Evolutionary conservation across 2,888 invertebrate genomes (phyloP).

Genomic region (Dolomedes plantarius): DNA sequence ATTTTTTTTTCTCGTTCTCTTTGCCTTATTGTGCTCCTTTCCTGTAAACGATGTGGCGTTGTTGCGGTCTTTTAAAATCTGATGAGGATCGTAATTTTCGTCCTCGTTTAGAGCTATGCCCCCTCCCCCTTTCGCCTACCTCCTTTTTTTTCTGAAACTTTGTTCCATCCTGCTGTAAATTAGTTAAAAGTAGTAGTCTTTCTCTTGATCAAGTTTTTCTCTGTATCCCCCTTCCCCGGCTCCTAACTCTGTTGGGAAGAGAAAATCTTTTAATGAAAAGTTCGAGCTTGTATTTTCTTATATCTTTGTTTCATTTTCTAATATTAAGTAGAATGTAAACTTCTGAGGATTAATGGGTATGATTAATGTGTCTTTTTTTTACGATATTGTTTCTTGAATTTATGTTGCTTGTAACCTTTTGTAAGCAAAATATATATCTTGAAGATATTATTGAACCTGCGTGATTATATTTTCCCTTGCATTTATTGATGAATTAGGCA

Average conservation of each 20-base stretch:
- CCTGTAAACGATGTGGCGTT: conserved; percentile 47
- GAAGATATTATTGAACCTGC: no score
- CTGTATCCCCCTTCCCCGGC: neutral
- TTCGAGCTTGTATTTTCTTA: neutral
- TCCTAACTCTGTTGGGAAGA: neutral
- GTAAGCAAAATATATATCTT: no score
- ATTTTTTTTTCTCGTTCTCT: conserved; percentile 45
- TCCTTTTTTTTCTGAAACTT: conserved; percentile 26
- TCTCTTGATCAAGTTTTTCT: neutral
- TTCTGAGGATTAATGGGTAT: no score
- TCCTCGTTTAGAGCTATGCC: neutral
- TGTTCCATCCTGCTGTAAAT: conserved; percentile 52
- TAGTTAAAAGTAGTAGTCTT: conserved; percentile 52
- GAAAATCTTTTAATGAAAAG: neutral
- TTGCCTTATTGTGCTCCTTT: conserved; percentile 26
- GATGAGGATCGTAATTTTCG: conserved; percentile 5
- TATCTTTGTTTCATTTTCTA: no score
- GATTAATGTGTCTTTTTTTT: no score
- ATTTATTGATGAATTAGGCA: no score
- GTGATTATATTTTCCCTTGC: no score
- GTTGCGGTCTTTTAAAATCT: conserved; percentile 15
- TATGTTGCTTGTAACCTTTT: no score
- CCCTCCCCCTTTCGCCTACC: neutral
- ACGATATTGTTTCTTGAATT: no score
- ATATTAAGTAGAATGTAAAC: no score